These are phyloP conservation scores for Drosophila diplacantha DNA, from an alignment of 2,888 invertebrate species.

Conservation along the genomic window DNA sequence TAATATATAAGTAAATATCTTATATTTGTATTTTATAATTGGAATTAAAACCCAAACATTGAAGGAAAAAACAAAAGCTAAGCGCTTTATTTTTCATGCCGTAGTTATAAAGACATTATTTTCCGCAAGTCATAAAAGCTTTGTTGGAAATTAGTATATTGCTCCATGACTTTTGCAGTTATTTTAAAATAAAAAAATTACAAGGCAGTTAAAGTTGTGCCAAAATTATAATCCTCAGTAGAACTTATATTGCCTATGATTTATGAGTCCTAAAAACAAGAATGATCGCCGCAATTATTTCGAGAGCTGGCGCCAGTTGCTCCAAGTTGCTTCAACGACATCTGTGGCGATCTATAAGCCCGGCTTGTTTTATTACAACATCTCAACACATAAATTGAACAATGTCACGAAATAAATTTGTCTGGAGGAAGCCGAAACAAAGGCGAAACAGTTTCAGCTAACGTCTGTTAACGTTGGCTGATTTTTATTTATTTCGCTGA, in stretches of 20 bases:
- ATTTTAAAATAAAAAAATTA: not conserved
- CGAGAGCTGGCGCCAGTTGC: constrained; percentile 59
- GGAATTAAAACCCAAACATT: not conserved
- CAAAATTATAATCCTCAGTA: constrained; percentile 1
- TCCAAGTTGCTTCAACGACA: constrained; percentile 6
- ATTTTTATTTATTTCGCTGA: constrained; percentile 64
- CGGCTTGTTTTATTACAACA: constrained; percentile 28
- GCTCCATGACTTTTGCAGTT: not conserved
- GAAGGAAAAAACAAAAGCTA: no score
- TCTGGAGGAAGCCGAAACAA: constrained; percentile 38
- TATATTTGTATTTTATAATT: not conserved
- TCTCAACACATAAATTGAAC: constrained; percentile 65
- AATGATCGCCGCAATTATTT: constrained; percentile 60
- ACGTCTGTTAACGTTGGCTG: constrained; percentile 56
- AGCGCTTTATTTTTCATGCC: not conserved
- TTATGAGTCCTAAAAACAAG: constrained; percentile 26
- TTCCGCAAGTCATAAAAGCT: not conserved
- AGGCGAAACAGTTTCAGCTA: constrained; percentile 36
- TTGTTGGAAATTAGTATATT: not conserved
- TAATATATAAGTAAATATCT: not conserved
- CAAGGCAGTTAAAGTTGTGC: not conserved
- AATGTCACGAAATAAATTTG: constrained; percentile 72
- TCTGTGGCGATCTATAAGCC: constrained; percentile 27
- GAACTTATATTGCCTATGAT: constrained; percentile 16
- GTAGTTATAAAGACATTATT: not conserved